Base-by-base conservation (phyloP, 2,113 vertebrate genomes). In the Merops nubicus region DNA sequence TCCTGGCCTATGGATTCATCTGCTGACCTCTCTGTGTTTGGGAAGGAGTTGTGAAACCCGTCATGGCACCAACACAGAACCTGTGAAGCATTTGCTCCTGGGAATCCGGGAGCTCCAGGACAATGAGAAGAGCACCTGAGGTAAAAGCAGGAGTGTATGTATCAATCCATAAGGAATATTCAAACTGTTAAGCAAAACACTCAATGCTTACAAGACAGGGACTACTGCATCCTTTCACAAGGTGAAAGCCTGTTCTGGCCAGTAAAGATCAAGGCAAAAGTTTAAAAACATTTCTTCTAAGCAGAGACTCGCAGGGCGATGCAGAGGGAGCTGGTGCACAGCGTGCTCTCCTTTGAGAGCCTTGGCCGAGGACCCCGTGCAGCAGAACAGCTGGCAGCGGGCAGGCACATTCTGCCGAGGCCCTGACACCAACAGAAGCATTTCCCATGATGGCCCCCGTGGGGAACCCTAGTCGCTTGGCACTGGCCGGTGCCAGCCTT, bases 331-430 rank as follows among this genome's bases (percentile, higher is more conserved):
- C 12, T 28, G 21, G 10, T 47, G 50, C 7, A 6, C 9, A 1
- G 22, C 50, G 22, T 36, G 20, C 3, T 54, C 5, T 36, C 38
- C 21, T 48, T 33, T 7, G 3, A 26, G 48, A 64, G 57, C 13
- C 31, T 9, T 10, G 20, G 19, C 31, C 2, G 0, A 28, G 13
- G 34, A 36, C 11, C 33, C 22, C 1, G 0, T 0, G 3, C 29
- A 51, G n/a, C 36, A 25, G 48, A 68, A 36, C 1, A 31, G 62
- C 31, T 15, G 62, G 28, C 75, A 69, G 45, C 3, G 1, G 33
- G 29, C 6, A 19, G 36, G 19, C 42, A 12, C 59, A 0, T 48
- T 50, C 14, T 57, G 25, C n/a, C 8, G 5, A 18, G 38, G 34
- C 25, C 69, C 40, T 15, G 62, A 34, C 29, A 6, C 6, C 2